Evolutionary conservation across 2,888 invertebrate genomes (phyloP).

Genomic region (Theretra japonica): DNA sequence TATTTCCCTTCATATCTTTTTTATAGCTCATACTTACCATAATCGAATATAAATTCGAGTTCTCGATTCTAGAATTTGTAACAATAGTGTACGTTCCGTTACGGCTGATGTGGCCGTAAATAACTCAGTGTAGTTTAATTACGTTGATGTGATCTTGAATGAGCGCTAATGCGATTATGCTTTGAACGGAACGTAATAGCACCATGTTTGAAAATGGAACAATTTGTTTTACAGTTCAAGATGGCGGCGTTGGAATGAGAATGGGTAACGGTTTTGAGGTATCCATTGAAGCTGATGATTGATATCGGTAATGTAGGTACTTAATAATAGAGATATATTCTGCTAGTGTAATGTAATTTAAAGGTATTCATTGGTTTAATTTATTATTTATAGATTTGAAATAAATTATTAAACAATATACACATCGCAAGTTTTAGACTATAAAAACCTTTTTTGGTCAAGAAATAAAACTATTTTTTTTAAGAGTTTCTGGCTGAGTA

Average conservation of each 20-base stretch:
- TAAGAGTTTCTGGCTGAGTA: neutral
- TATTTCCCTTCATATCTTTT: conserved; percentile 16
- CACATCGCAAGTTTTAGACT: neutral
- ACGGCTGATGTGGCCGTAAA: conserved; percentile 73
- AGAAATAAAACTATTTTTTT: neutral
- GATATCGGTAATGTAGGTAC: no score
- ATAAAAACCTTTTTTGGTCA: neutral
- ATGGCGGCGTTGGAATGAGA: conserved; percentile 13
- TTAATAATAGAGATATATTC: no score
- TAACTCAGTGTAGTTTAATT: conserved; percentile 79
- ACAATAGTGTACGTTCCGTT: conserved; percentile 22
- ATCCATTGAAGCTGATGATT: neutral
- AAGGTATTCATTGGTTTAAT: neutral
- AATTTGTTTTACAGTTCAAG: conserved; percentile 37
- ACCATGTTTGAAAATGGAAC: conserved; percentile 64
- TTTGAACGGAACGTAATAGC: conserved; percentile 67
- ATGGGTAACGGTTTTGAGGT: neutral
- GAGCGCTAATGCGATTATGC: conserved; percentile 50
- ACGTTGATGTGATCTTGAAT: conserved; percentile 76
- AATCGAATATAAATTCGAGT: conserved; percentile 40
- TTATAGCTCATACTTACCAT: conserved; percentile 8
- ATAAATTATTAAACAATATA: neutral
- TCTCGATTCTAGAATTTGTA: conserved; percentile 51
- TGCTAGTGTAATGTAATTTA: neutral
- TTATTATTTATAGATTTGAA: neutral